Conservation (phyloP, 2,113 vertebrate genomes). For the Chascanopsetta lugubris region DNA sequence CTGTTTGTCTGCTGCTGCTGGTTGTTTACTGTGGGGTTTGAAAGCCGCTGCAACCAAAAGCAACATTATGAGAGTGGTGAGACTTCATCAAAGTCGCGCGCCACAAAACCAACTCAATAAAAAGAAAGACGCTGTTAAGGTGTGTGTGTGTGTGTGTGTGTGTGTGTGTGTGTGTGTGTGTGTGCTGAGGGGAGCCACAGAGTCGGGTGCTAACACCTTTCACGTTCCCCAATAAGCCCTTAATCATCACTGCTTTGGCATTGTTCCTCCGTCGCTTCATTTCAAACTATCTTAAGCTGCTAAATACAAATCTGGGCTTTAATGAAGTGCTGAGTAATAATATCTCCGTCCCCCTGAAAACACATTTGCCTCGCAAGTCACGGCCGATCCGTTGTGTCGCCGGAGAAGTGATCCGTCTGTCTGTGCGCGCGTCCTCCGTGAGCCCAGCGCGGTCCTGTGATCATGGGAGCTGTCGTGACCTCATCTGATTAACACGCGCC, state of each 20-base stretch:
- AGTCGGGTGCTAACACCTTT: too few species aligned
- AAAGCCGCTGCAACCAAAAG: neutral
- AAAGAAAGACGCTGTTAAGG: neutral
- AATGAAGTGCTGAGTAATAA: too few species aligned
- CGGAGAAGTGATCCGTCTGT: neutral
- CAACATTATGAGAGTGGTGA: neutral
- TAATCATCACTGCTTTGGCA: neutral
- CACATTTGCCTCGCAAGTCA: neutral
- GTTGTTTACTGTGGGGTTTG: neutral
- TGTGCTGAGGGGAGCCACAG: neutral
- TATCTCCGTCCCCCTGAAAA: too few species aligned
- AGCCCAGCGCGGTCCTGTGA: slow-evolving; percentile 4
- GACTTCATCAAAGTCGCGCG: neutral
- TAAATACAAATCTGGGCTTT: neutral
- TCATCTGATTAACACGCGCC: slow-evolving; percentile 32
- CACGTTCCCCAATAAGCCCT: neutral
- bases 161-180: too few species aligned
- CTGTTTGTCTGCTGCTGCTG: neutral
- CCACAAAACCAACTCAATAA: neutral
- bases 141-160: too few species aligned
- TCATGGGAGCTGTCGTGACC: slow-evolving; percentile 21
- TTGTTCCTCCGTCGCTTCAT: neutral
- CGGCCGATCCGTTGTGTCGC: slow-evolving; percentile 3
- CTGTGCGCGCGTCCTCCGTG: slow-evolving; percentile 1
- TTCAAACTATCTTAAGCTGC: neutral